Percentiles rank a stretch among this genome's conserved stretches.
These are phyloP conservation scores for Neoaliturus tenellus DNA, from an alignment of 2,888 invertebrate genomes.

Conservation along the genomic window DNA sequence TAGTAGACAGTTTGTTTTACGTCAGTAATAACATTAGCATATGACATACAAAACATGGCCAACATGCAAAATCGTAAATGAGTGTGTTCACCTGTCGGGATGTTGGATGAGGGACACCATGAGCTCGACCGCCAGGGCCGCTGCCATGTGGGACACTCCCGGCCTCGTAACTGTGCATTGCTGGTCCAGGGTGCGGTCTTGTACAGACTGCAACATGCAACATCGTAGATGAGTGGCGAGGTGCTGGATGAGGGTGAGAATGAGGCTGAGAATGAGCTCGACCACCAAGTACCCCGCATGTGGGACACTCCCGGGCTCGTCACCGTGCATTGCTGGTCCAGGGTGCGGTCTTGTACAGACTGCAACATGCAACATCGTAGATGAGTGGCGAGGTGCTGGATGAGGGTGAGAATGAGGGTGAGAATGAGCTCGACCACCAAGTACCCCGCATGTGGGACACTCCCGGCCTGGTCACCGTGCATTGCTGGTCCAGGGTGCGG, in stretches of 20 bases:
- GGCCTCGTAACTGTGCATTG: slow-evolving; percentile 99
- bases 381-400: slow-evolving; percentile 91
- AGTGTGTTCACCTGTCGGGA: slow-evolving; percentile 78
- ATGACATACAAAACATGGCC: too few species aligned
- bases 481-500: slow-evolving; percentile 97
- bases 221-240: too few species aligned
- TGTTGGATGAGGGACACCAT: slow-evolving; percentile 92
- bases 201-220: slow-evolving; percentile 87
- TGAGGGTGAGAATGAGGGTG: slow-evolving; percentile 88
- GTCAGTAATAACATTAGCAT: too few species aligned
- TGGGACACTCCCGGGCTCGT: slow-evolving; percentile 95
- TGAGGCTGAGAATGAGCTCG: slow-evolving; percentile 89
- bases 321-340: slow-evolving; percentile 99
- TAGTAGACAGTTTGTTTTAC: too few species aligned
- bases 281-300: slow-evolving; percentile 92
- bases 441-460: slow-evolving; percentile 91
- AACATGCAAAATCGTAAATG: too few species aligned
- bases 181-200: slow-evolving; percentile 96
- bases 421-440: slow-evolving; percentile 95
- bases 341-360: slow-evolving; percentile 92
- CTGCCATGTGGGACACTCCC: slow-evolving; percentile 93
- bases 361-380: too few species aligned
- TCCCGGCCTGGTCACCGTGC: slow-evolving; percentile 97
- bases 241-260: slow-evolving; percentile 92
- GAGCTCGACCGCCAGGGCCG: slow-evolving; percentile 93